Evolutionary conservation across 1,140 invertebrate species (phyloP).

Genomic region (Achatina immaculata): DNA sequence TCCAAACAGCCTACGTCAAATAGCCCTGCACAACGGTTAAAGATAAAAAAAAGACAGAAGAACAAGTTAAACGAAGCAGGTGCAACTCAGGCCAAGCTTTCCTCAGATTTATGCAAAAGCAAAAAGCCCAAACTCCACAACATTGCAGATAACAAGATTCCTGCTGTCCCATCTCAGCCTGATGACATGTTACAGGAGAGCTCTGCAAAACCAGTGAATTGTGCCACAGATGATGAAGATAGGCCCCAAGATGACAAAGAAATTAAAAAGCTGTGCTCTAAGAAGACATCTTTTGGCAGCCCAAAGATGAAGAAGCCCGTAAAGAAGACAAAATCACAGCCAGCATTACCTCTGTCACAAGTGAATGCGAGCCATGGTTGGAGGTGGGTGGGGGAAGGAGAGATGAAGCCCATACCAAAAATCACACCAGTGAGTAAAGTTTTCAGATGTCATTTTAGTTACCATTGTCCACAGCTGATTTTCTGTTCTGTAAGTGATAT

Average conservation of each 20-base stretch:
- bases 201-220: background rate
- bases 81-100: background rate
- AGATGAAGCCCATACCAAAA: slow-evolving; percentile 44
- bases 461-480: background rate
- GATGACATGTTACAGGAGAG: background rate
- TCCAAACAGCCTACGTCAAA: background rate
- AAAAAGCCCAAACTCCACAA: no score
- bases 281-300: background rate
- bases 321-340: slow-evolving; percentile 7
- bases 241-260: no score
- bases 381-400: slow-evolving; percentile 50
- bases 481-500: background rate
- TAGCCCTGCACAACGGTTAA: background rate
- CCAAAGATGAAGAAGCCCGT: slow-evolving; percentile 26
- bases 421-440: slow-evolving; percentile 42
- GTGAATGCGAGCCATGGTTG: slow-evolving; percentile 47
- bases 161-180: background rate
- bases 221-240: no score
- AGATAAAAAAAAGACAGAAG: slow-evolving; percentile 1
- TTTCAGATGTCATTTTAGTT: background rate
- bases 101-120: background rate
- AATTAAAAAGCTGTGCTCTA: background rate
- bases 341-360: background rate
- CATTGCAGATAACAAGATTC: no score
- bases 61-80: background rate